Base-by-base conservation (phyloP, 2,113 vertebrate genomes). In the Larimichthys polyactis region DNA sequence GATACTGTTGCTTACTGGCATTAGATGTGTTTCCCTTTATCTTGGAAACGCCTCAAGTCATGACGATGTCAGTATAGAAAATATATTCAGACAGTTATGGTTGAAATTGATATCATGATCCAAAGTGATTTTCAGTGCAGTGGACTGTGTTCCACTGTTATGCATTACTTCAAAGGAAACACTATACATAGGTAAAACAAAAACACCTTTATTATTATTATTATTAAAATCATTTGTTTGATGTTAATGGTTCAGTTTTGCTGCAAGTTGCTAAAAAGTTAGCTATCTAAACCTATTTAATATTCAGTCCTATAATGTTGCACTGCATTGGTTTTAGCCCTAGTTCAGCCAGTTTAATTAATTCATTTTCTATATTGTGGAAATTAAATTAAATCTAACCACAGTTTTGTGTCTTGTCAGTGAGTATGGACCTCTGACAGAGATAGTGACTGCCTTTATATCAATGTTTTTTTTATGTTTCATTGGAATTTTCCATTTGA, bases 1-100 rank as follows among this genome's bases (percentile, higher is more conserved):
- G 4, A 63, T 68, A 70, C 62, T 73, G 51, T 74, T 44, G 63
- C 64, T 75, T 49, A 60, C 36, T 9, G 48, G 16, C 11, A 49
- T 78, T 63, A 54, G 36, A 62, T 66, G n/a, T 52, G 6, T 51
- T 64, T 80, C 27, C 17, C 11, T n/a, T 59, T 16, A 8, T 19
- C 11, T 40, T 72, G 3, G 29, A 59, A 72, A 75, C 3, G 19
- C 40, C n/a, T 73, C 24, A 24, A 49, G 14, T 58, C 16, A 11
- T 64, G 15, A 14, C 49, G 36, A n/a, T 46, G 36, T 36, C 46
- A 9, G 49, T 51, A 51, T 17, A 19, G 49, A 19, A 5, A 19
- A 17, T 12, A 64, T 14, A 22, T n/a, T 11, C 5, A 40, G 27
- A 17, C 10, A 43, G 14, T 48, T 17, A 9, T 29, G 17, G 4